Evolutionary conservation across 2,113 vertebrate species (phyloP).

Genomic region (Labeo rohita): DNA sequence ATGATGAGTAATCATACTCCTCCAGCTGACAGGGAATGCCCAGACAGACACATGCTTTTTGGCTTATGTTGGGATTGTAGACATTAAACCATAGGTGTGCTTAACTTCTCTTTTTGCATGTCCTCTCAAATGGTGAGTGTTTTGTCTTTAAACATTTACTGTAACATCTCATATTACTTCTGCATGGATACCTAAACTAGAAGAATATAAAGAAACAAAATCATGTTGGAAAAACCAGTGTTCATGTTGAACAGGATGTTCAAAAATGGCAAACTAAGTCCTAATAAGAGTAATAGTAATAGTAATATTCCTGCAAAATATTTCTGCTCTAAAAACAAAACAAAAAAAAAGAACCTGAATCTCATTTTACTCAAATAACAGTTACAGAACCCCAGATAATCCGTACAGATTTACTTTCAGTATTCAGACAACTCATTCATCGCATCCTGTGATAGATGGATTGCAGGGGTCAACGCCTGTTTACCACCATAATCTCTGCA

Average conservation of each 20-base stretch:
- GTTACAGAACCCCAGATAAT: conserved; percentile 14
- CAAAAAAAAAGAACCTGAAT: not conserved
- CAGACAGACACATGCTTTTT: not conserved
- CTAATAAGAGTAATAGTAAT: not conserved
- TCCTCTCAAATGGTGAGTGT: not conserved
- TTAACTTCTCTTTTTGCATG: not conserved
- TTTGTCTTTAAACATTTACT: not conserved
- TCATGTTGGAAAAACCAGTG: too few species aligned
- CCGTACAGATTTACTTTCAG: conserved; percentile 37
- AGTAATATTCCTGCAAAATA: not conserved
- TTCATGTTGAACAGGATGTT: not conserved
- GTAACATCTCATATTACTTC: not conserved
- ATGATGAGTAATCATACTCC: conserved; percentile 8
- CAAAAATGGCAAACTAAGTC: not conserved
- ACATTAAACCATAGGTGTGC: not conserved
- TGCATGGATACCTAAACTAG: not conserved
- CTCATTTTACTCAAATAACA: conserved; percentile 47
- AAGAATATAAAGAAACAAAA: not conserved
- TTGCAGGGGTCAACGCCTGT: conserved; percentile 17
- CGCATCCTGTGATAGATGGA: not conserved
- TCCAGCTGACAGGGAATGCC: not conserved
- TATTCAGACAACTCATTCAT: conserved; percentile 21
- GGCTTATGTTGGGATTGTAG: not conserved
- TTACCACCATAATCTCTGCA: conserved; percentile 3
- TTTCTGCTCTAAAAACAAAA: not conserved